Conservation (phyloP, 2,113 vertebrate genomes). For the Odontesthes bonariensis region DNA sequence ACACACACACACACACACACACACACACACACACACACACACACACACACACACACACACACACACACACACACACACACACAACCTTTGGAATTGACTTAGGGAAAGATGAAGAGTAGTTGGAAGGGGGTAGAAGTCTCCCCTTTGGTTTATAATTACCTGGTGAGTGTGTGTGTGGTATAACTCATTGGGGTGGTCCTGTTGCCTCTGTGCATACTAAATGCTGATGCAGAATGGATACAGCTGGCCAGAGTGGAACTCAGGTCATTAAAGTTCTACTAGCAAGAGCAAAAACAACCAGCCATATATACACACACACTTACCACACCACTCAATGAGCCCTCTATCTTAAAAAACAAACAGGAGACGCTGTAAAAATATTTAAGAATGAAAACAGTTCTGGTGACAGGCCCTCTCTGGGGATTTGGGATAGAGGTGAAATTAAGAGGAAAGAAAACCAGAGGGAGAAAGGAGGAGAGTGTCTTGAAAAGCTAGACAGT, state of each 20-base stretch:
- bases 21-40: background rate
- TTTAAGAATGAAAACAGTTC: conserved; percentile 55
- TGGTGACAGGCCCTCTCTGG: conserved; percentile 58
- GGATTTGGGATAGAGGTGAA: conserved; percentile 48
- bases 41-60: background rate
- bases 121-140: conserved; percentile 36
- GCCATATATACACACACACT: conserved; percentile 31
- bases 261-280: conserved; percentile 73
- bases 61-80: conserved; percentile 36
- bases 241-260: conserved; percentile 73
- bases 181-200: conserved; percentile 69
- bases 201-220: conserved; percentile 66
- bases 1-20: background rate
- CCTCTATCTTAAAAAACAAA: conserved; percentile 78
- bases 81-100: conserved; percentile 28
- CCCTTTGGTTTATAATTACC: conserved; percentile 73
- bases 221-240: conserved; percentile 77
- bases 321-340: conserved; percentile 55
- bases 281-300: conserved; percentile 62
- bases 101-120: conserved; percentile 36
- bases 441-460: conserved; percentile 27
- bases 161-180: conserved; percentile 41
- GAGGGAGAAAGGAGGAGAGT: conserved; percentile 3
- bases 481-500: conserved; percentile 37
- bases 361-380: conserved; percentile 46